Percentiles rank a stretch among this genome's conserved stretches.
Evolutionary conservation across 2,797 vertebrate species (phyloP).

Genomic region (Chiroxiphia lanceolata): DNA sequence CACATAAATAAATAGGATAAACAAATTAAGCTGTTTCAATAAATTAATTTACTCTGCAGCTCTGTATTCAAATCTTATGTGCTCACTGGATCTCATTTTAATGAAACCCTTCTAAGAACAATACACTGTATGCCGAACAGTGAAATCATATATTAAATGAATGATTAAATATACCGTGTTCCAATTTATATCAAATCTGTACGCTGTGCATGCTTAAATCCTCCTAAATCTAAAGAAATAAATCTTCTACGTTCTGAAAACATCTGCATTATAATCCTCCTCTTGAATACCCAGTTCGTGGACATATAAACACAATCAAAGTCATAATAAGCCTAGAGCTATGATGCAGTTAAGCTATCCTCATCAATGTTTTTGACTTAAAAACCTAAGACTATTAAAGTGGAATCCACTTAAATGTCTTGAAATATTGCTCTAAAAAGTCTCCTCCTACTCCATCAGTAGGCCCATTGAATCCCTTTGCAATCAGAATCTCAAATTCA

Average conservation of each 20-base stretch:
- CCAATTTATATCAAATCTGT: slow-evolving; percentile 73
- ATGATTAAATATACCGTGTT: slow-evolving; percentile 66
- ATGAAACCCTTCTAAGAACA: slow-evolving; percentile 78
- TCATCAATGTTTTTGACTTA: slow-evolving; percentile 47
- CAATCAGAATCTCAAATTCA: slow-evolving; percentile 7
- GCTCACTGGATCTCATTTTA: slow-evolving; percentile 77
- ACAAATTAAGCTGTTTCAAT: slow-evolving; percentile 82
- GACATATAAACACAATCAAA: slow-evolving; percentile 51
- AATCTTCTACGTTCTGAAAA: slow-evolving; percentile 66
- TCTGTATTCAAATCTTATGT: slow-evolving; percentile 77
- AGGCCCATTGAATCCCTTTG: background rate
- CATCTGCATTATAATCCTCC: slow-evolving; percentile 65
- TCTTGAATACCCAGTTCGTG: slow-evolving; percentile 40
- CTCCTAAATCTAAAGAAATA: slow-evolving; percentile 73
- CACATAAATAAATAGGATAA: slow-evolving; percentile 79
- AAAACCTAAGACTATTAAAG: slow-evolving; percentile 20
- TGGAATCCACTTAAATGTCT: slow-evolving; percentile 34
- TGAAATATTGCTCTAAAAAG: slow-evolving; percentile 3
- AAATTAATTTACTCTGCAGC: slow-evolving; percentile 79
- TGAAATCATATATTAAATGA: slow-evolving; percentile 75
- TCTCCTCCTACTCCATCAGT: background rate
- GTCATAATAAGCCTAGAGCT: slow-evolving; percentile 53
- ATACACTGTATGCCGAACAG: slow-evolving; percentile 70
- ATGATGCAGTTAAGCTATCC: slow-evolving; percentile 38
- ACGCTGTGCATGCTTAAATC: slow-evolving; percentile 59